Evolutionary conservation across 1,140 invertebrate species (phyloP), one percentile per base, ranked within the genome.

Genomic region (Orchesella cincta): DNA sequence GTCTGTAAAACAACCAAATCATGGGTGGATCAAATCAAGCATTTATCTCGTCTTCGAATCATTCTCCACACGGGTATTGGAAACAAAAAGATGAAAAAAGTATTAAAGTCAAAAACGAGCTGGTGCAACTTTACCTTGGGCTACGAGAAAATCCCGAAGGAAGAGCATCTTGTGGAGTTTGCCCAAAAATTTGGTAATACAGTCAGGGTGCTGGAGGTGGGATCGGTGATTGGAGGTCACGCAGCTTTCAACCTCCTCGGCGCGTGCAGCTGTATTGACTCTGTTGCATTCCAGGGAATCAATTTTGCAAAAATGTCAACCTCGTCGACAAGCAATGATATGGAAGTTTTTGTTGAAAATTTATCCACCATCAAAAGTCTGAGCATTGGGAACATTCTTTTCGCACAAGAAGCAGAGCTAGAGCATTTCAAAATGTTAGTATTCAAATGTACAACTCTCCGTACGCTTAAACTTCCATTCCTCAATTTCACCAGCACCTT

Each of bases 61-160:
- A 73, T 51, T 18, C 36, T 73, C 34, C 71, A 73, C 26, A 46
- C 71, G 34, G 39, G 71, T 14, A 26, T 51, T 2, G 71, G 71
- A 3, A 73, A 28, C 71, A 73, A 73, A 46, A 36, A 51, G 28
- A 73, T 73, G 71, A 20, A 29, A 26, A 73, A 73, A 31, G 71
- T 73, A 1, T 26, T 73, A 5, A 36, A 51, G 36, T 73, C 71
- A 8, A 73, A 73, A 73, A 26, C 39, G 14, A 35, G 46, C 3
- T 73, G 34, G 34, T 73, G 71, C 39, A 73, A 73, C 36, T 73
- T 73, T 29, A 36, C 35, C 23, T n/a, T 73, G 18, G 71, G 71
- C 36, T 73, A 51, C 28, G 71, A 73, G 29, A 73, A 73, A 51
- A 36, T 36, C 16, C 34, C 34, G 2, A 73, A 73, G 16, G 71